Percentiles rank a stretch among this genome's conserved stretches.
These are phyloP conservation scores for Noctua fimbriata DNA, from an alignment of 2,888 invertebrate genomes.

Conservation along the genomic window DNA sequence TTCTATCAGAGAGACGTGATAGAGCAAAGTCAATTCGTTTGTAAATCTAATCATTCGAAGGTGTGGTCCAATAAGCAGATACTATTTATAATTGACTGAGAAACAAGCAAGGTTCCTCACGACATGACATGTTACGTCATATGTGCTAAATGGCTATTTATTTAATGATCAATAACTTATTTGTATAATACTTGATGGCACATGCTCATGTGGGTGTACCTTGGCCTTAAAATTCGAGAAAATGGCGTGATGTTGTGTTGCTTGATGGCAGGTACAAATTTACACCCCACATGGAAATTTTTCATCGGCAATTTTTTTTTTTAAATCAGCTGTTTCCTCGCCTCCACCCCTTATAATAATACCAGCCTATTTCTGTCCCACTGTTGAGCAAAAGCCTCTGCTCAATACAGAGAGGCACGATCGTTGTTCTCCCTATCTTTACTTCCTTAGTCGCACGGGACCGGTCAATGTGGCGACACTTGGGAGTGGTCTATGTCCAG, in stretches of 20 bases:
- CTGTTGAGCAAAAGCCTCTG: background rate
- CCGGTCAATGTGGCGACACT: too few relatives aligned
- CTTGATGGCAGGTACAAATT: background rate
- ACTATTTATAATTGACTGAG: conserved; percentile 7
- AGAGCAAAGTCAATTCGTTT: conserved; percentile 18
- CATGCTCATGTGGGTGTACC: background rate
- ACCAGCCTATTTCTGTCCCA: background rate
- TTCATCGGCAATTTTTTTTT: too few relatives aligned
- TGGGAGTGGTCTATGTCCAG: too few relatives aligned
- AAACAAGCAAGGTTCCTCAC: conserved; percentile 17
- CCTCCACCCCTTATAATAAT: too few relatives aligned
- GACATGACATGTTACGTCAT: conserved; percentile 17
- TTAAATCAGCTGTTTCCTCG: too few relatives aligned
- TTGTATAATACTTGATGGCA: background rate
- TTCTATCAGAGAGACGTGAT: conserved; percentile 5
- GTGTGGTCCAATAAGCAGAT: conserved; percentile 22
- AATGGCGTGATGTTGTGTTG: background rate
- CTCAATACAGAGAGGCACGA: too few relatives aligned
- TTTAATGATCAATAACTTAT: conserved; percentile 1
- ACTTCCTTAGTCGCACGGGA: too few relatives aligned
- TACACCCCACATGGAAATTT: too few relatives aligned
- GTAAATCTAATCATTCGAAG: conserved; percentile 1
- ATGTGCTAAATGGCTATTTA: background rate
- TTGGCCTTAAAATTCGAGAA: background rate
- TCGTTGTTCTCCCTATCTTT: too few relatives aligned